Base-by-base conservation (phyloP, 2,888 invertebrate genomes). In the Carcina quercana region DNA sequence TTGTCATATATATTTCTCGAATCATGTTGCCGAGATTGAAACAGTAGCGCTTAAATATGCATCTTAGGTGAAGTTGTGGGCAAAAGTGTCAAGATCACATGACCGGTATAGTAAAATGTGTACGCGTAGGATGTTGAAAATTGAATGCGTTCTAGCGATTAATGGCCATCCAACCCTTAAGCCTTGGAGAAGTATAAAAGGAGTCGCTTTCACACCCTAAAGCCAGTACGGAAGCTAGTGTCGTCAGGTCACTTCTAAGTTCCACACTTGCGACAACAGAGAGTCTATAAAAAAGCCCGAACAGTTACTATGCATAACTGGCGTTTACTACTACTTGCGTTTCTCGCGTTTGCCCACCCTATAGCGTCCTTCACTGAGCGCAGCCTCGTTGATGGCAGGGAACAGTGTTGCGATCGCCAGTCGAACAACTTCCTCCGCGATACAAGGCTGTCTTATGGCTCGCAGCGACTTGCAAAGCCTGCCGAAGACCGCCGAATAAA, bases 291-390 rank as follows among this genome's bases (percentile, higher is more conserved):
- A 53, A 48, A 52, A 41, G 43, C 48, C 61, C 53, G 59, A 59
- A 58, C 68, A 56, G 74, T 74, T 65, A 82, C 72, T 80, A 83
- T 83, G 83, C 64, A 80, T 80, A 73, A 72, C 67, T 78, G 80
- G 79, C 64, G 69, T 75, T 73, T 80, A 53, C 64, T 74, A 45
- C 60, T 83, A 43, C 60, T 79, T 59, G 70, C 73, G 59, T 61
- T 78, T 60, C 59, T 73, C 56, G 70, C 71, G 58, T 59, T 72
- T 39, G 56, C 76, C 40, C 67, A 75, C 43, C 73, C 74, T 39
- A 67, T 67, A 51, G 58, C 57, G 45, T 68, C 75, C 37, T 70
- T 59, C 47, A 55, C 60, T 32, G 73, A 75, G 32, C 53, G 54
- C 44, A 66, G 56, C 43, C 53, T 69, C 52, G 58, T 79, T 70